Base-by-base conservation (phyloP, 37 sponge, comb jelly and placozoan genomes). In the Mnemiopsis leidyi region DNA sequence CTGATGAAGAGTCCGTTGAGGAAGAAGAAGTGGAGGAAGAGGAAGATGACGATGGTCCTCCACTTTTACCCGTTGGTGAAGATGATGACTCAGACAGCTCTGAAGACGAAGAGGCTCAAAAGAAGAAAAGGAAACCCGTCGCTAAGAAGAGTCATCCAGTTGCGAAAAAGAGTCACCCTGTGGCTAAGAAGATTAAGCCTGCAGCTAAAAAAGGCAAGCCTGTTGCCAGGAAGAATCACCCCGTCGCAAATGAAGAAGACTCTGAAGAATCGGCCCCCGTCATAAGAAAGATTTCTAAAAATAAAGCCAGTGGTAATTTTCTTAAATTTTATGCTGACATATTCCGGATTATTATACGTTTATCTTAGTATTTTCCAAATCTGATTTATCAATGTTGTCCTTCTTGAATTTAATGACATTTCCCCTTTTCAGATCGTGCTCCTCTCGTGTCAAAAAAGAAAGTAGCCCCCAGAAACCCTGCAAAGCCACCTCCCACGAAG, bases 401-500 rank as follows among this genome's bases (percentile, higher is more conserved):
- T n/a, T n/a, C n/a, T n/a, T n/a, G n/a, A n/a, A n/a, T n/a, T n/a
- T n/a, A n/a, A n/a, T n/a, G n/a, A n/a, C n/a, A n/a, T n/a, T n/a
- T 18, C 13, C 13, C 61, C 61, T 5, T 48, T 48, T 13, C 61
- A 48, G 61, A 5, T 18, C 61, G 61, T 18, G 61, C 5, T 5
- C 61, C 61, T 48, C 61, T 48, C 61, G 61, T 48, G 2, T 85
- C 90, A 16, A 85, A 85, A 26, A 85, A 85, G 35, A 38, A 33
- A 25, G 40, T 85, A 24, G 61, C 90, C 29, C 90, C 90, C 7
- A 35, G 90, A 39, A 85, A 85, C 29, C 90, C 90, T 5, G 36
- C 21, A 16, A 85, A 85, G 39, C 90, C 90, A 0, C 40, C 40
- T 20, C 90, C 90, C 0, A 1, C 3, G 61, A 21, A 9, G 5